These are phyloP conservation scores for Aleiodes testaceus DNA, from an alignment of 2,888 invertebrate genomes.

Conservation along the genomic window DNA sequence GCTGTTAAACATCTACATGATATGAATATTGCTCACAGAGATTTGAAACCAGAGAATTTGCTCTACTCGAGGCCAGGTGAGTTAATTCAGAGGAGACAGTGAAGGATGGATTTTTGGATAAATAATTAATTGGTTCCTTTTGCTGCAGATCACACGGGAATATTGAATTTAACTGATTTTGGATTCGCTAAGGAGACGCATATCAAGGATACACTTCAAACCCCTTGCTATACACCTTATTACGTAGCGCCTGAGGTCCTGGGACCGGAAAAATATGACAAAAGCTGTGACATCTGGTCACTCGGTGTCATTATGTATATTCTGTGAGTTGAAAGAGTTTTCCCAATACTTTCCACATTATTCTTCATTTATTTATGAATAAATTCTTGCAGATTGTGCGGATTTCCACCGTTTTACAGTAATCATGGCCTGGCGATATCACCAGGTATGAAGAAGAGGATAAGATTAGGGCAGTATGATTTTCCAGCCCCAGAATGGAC, in stretches of 20 bases:
- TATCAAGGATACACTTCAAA: conserved; percentile 91
- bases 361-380: conserved; percentile 1
- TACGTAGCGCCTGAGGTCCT: conserved; percentile 94
- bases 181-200: conserved; percentile 98
- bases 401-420: conserved; percentile 99
- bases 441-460: conserved; percentile 98
- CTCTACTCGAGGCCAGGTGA: conserved; percentile 85
- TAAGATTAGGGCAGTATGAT: conserved; percentile 96
- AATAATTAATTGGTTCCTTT: not conserved
- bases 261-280: conserved; percentile 98
- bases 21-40: conserved; percentile 96
- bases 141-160: conserved; percentile 77
- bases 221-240: conserved; percentile 99
- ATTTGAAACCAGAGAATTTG: conserved; percentile 98
- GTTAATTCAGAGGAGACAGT: not conserved
- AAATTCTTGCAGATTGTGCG: conserved; percentile 81
- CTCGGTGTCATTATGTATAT: conserved; percentile 99
- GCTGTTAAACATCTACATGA: conserved; percentile 96
- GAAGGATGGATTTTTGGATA: not conserved
- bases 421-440: conserved; percentile 98
- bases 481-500: conserved; percentile 98
- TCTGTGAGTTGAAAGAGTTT: conserved; percentile 79
- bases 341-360: not conserved
- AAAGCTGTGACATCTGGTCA: conserved; percentile 99
- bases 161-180: conserved; percentile 97